Conservation (phyloP, 2,888 invertebrate genomes). For the Platycheirus albimanus region DNA sequence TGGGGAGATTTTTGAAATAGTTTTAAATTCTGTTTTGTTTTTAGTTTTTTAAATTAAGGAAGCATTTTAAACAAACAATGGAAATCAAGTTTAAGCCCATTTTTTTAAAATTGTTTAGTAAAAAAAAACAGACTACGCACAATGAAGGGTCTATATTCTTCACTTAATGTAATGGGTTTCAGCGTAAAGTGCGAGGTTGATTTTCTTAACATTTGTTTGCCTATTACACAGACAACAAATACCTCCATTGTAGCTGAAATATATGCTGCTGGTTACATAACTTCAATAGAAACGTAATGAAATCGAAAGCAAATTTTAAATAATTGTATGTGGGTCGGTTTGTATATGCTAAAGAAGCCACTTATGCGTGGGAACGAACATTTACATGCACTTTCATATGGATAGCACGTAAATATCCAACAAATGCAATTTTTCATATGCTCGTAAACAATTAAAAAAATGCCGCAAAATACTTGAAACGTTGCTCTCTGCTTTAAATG, state of each 20-base stretch:
- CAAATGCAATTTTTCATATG: too few relatives aligned
- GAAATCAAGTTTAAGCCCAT: not conserved
- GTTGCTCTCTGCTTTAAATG: too few relatives aligned
- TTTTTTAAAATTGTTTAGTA: not conserved
- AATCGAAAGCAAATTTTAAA: constrained; percentile 27
- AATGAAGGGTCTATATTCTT: not conserved
- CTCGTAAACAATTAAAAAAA: too few relatives aligned
- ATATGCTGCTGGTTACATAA: constrained; percentile 23
- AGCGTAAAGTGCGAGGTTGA: not conserved
- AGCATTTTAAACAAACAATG: not conserved
- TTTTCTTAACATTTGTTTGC: not conserved
- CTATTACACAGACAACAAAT: not conserved
- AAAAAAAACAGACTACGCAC: not conserved
- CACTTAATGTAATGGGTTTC: not conserved
- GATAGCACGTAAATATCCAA: too few relatives aligned
- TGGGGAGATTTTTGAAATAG: too few relatives aligned
- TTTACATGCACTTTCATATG: not conserved
- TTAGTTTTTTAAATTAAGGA: not conserved
- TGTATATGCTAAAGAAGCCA: not conserved
- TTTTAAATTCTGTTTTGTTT: too few relatives aligned
- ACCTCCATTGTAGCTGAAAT: not conserved
- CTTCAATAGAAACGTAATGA: constrained; percentile 6
- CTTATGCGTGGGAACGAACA: constrained; percentile 29
- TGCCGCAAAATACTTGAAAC: too few relatives aligned
- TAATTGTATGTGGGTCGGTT: not conserved